phyloP scores from a whole-genome alignment of 35 echinoderm and acorn worm genomes.

The Apostichopus japonicus region DNA sequence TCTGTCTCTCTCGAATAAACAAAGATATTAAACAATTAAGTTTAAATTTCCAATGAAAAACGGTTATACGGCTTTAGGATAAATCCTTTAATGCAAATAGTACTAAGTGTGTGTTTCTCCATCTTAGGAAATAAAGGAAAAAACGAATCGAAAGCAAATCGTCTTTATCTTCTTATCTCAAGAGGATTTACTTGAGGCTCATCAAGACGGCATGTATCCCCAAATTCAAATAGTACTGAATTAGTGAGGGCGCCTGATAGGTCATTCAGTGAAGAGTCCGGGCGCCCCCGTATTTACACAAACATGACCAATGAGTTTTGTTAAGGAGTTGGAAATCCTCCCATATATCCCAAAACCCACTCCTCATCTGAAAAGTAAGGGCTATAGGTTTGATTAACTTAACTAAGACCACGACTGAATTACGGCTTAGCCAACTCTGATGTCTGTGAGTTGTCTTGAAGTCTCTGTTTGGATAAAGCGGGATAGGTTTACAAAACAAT shows the following conservation, averaged over 20 bases:
- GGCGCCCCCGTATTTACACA: slow-evolving; percentile 16
- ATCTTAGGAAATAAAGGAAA: background rate
- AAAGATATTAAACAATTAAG: no score
- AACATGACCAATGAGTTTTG: background rate
- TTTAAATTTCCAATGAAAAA: no score
- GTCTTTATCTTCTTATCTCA: slow-evolving; percentile 23
- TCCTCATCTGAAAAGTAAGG: background rate
- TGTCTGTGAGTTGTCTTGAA: no score
- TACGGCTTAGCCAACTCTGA: no score
- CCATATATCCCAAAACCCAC: background rate
- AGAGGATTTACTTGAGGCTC: background rate
- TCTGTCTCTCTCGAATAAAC: no score
- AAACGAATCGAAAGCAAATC: background rate
- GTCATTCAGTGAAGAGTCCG: background rate
- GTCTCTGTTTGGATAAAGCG: no score
- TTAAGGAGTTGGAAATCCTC: background rate
- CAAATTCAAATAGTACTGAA: background rate
- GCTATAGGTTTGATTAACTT: no score
- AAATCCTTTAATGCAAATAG: background rate
- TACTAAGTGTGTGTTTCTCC: background rate
- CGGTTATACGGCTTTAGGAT: background rate
- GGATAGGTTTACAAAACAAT: no score
- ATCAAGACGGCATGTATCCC: background rate
- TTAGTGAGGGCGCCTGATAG: slow-evolving; percentile 13
- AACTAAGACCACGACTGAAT: no score